A percentile compares a stretch with the other conserved stretches of the same genome.
Conservation (phyloP, 2,113 vertebrate genomes). For the Cyprinodon tularosa region DNA sequence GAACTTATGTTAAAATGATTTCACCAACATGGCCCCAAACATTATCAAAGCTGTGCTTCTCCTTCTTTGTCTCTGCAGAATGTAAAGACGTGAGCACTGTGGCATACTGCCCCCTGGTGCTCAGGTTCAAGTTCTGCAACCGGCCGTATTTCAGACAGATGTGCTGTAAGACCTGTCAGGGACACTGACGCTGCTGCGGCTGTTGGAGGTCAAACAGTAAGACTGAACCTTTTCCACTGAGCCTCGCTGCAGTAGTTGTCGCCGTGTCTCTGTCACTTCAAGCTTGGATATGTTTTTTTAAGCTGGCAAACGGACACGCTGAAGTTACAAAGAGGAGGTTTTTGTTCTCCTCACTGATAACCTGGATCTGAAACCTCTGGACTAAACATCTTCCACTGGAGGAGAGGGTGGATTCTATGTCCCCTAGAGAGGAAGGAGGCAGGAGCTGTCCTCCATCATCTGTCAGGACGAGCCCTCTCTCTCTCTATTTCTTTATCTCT, state of each 20-base stretch:
- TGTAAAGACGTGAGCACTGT: slow-evolving; percentile 99
- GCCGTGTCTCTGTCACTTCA: slow-evolving; percentile 21
- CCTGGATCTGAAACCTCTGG: slow-evolving; percentile 31
- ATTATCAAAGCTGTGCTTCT: background rate
- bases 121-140: slow-evolving; percentile 99
- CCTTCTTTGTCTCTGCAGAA: slow-evolving; percentile 79
- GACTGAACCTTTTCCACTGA: slow-evolving; percentile 54
- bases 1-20: no score
- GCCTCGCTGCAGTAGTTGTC: slow-evolving; percentile 47
- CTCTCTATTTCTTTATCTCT: slow-evolving; percentile 38
- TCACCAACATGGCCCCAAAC: no score
- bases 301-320: slow-evolving; percentile 24
- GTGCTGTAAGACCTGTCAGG: slow-evolving; percentile 99
- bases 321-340: slow-evolving; percentile 17
- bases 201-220: slow-evolving; percentile 41
- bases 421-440: slow-evolving; percentile 33
- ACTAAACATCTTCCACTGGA: slow-evolving; percentile 69
- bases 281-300: slow-evolving; percentile 18
- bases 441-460: slow-evolving; percentile 4
- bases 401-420: slow-evolving; percentile 53
- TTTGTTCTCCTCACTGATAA: slow-evolving; percentile 17
- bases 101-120: slow-evolving; percentile 98
- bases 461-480: slow-evolving; percentile 14
- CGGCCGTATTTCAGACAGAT: slow-evolving; percentile 98
- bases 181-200: slow-evolving; percentile 79